These are phyloP conservation scores for Sarcophaga caerulescens DNA, from an alignment of 2,888 invertebrate species.

Conservation along the genomic window DNA sequence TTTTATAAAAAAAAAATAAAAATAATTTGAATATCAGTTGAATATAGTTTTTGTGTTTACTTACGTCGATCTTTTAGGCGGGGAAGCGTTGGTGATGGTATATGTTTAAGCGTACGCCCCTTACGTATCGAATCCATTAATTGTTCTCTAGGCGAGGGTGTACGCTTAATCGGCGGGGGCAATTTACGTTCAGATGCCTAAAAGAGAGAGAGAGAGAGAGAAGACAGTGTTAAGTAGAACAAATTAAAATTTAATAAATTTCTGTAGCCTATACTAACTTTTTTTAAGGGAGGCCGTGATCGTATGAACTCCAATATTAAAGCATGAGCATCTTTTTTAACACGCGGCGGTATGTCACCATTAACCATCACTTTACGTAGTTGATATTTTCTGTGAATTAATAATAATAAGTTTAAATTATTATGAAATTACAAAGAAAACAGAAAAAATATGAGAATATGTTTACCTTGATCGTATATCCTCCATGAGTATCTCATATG, in stretches of 20 bases:
- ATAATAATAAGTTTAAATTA: slow-evolving; percentile 10
- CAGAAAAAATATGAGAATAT: not conserved
- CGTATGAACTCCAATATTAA: slow-evolving; percentile 98
- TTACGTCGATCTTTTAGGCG: slow-evolving; percentile 83
- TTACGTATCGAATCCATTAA: slow-evolving; percentile 93
- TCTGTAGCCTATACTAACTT: slow-evolving; percentile 82
- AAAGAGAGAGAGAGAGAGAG: too few species aligned
- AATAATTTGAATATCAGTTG: not conserved
- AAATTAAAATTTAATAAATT: slow-evolving; percentile 23
- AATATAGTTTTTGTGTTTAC: slow-evolving; percentile 72
- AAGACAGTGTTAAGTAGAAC: slow-evolving; percentile 25
- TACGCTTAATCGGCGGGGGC: slow-evolving; percentile 88
- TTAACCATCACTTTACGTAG: slow-evolving; percentile 92
- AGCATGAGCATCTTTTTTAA: slow-evolving; percentile 97
- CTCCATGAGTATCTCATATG: slow-evolving; percentile 98
- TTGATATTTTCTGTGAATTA: slow-evolving; percentile 85
- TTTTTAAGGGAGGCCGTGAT: slow-evolving; percentile 95
- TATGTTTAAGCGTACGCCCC: slow-evolving; percentile 86
- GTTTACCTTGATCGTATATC: slow-evolving; percentile 91
- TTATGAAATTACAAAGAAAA: not conserved
- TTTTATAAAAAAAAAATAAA: not conserved
- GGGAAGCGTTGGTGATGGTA: slow-evolving; percentile 80
- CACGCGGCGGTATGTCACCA: slow-evolving; percentile 90
- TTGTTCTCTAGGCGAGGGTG: slow-evolving; percentile 90
- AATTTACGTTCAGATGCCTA: slow-evolving; percentile 91